Conservation (phyloP, 2,888 invertebrate genomes). For the Pseudococcus viburni region DNA sequence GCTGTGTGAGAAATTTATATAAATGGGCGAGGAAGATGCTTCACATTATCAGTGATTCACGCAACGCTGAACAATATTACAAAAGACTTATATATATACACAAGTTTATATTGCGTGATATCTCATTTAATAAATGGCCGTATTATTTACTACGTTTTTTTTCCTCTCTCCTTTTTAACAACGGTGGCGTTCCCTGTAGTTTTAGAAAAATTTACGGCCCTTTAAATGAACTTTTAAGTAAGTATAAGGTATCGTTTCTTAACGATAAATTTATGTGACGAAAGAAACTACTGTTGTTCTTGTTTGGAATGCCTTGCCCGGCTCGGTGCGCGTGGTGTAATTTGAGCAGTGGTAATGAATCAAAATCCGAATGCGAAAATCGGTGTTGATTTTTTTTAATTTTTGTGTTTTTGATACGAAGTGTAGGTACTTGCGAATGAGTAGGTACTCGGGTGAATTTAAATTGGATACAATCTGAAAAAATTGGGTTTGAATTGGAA, state of each 20-base stretch:
- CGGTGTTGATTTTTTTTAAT: neutral
- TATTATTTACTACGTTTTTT: conserved; percentile 64
- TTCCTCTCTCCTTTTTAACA: neutral
- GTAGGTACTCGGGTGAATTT: too few relatives aligned
- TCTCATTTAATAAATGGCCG: conserved; percentile 65
- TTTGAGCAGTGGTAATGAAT: conserved; percentile 39
- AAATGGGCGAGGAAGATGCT: conserved; percentile 35
- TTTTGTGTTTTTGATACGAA: neutral
- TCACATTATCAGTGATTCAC: conserved; percentile 64
- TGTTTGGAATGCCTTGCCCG: conserved; percentile 5
- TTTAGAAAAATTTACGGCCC: conserved; percentile 45
- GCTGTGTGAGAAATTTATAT: neutral
- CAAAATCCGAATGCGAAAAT: neutral
- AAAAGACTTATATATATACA: conserved; percentile 56
- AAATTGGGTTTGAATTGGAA: too few relatives aligned
- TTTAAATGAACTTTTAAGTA: conserved; percentile 65
- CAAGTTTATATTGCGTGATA: conserved; percentile 59
- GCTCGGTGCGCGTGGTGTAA: neutral
- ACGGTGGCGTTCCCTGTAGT: conserved; percentile 47
- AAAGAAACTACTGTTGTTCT: conserved; percentile 46
- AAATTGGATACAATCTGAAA: too few relatives aligned
- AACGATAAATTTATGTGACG: conserved; percentile 62
- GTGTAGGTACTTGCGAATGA: neutral
- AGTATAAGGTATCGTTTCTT: conserved; percentile 64
- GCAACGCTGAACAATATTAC: conserved; percentile 65